A percentile compares a stretch with the other conserved stretches of the same genome.
Evolutionary conservation across 2,888 invertebrate species (phyloP).

Genomic region (Microplitis manilae): DNA sequence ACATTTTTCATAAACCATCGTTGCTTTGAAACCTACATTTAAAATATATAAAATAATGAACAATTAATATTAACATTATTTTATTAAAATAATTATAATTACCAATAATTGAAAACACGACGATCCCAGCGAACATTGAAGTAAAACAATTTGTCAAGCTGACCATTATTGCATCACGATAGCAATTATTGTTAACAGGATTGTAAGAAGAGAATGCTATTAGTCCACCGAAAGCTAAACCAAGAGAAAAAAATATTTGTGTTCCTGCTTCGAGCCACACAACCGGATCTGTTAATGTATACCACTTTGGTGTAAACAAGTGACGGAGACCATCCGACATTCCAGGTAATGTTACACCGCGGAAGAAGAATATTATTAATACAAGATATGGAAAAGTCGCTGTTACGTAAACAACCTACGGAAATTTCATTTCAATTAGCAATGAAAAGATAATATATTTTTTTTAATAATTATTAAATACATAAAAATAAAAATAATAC

Average conservation of each 20-base stretch:
- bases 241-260: slow-evolving; percentile 97
- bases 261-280: slow-evolving; percentile 99
- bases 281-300: slow-evolving; percentile 90
- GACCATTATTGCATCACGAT: slow-evolving; percentile 92
- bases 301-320: slow-evolving; percentile 94
- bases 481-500: slow-evolving; percentile 71
- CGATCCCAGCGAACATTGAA: slow-evolving; percentile 96
- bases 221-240: slow-evolving; percentile 94
- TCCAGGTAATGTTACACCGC: slow-evolving; percentile 92
- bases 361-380: slow-evolving; percentile 94
- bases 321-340: slow-evolving; percentile 90
- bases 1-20: slow-evolving; percentile 86
- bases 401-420: slow-evolving; percentile 88
- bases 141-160: slow-evolving; percentile 95
- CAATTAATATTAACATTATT: neutral
- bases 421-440: slow-evolving; percentile 4
- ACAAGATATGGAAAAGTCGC: slow-evolving; percentile 98
- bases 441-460: neutral
- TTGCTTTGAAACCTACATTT: slow-evolving; percentile 84
- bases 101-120: slow-evolving; percentile 95
- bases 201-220: slow-evolving; percentile 98
- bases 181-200: slow-evolving; percentile 96
- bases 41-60: neutral
- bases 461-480: neutral
- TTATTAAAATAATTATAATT: slow-evolving; percentile 44